Percentiles rank a stretch among this genome's conserved stretches.
These are phyloP conservation scores for Agrochola circellaris DNA, from an alignment of 2,888 invertebrate species.

Conservation along the genomic window DNA sequence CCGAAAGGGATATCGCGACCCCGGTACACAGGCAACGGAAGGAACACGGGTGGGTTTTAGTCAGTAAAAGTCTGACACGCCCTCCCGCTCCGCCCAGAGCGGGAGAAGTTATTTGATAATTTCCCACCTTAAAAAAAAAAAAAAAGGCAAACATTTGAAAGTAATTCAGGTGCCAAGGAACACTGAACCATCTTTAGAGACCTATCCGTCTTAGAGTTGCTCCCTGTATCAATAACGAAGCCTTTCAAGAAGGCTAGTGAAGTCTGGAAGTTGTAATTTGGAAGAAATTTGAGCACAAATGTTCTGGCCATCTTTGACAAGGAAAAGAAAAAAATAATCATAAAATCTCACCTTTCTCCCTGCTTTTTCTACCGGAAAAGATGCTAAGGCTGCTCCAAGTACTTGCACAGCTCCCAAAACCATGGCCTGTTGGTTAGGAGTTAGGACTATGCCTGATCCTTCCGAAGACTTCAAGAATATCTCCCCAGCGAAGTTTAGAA, in stretches of 20 bases:
- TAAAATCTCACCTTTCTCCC: constrained; percentile 81
- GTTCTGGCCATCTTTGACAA: neutral
- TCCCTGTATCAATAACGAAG: neutral
- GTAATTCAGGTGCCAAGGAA: neutral
- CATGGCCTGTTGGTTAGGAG: constrained; percentile 87
- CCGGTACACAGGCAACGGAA: too few species aligned
- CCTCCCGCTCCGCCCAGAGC: too few species aligned
- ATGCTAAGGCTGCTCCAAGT: constrained; percentile 79
- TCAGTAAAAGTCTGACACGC: too few species aligned
- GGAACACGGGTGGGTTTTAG: too few species aligned
- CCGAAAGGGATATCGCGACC: too few species aligned
- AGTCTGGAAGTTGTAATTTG: neutral
- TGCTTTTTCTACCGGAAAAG: constrained; percentile 82
- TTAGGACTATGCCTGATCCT: constrained; percentile 74
- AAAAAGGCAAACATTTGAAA: too few species aligned
- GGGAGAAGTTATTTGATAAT: too few species aligned
- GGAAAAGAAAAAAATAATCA: neutral
- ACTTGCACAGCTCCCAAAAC: constrained; percentile 85
- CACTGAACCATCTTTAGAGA: neutral
- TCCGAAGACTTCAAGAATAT: constrained; percentile 81
- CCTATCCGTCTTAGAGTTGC: neutral
- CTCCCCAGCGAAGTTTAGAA: constrained; percentile 85
- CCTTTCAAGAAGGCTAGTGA: neutral
- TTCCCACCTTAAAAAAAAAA: too few species aligned
- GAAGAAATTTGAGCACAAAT: too few species aligned